phyloP scores from a whole-genome alignment of 2,797 vertebrate species.

The Pangasius larnaudii region DNA sequence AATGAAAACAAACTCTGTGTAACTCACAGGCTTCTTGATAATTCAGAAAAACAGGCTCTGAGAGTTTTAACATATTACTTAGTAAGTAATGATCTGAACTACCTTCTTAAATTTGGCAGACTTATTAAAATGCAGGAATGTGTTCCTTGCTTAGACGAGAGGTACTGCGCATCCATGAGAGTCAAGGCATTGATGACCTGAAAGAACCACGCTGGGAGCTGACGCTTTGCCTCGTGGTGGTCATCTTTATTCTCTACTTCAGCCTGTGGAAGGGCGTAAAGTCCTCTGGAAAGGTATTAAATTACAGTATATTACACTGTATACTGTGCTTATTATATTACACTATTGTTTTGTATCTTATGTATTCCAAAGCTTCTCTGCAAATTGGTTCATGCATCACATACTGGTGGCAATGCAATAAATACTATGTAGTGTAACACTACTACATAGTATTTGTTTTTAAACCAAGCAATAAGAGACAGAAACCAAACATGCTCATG shows the following conservation, averaged over 20 bases:
- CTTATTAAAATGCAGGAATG: constrained; percentile 1
- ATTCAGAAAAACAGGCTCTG: neutral
- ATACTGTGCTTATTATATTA: neutral
- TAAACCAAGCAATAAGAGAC: neutral
- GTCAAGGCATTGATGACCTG: constrained; percentile 88
- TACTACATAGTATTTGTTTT: neutral
- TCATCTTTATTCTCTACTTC: constrained; percentile 93
- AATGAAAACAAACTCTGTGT: neutral
- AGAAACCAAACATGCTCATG: neutral
- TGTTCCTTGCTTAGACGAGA: constrained; percentile 77
- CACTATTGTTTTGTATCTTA: neutral
- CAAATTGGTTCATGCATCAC: neutral
- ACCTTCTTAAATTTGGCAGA: neutral
- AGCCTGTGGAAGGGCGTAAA: constrained; percentile 99
- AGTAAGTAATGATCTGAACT: neutral
- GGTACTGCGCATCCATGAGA: constrained; percentile 91
- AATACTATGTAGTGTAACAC: neutral
- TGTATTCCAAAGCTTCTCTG: neutral
- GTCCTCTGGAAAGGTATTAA: constrained; percentile 93
- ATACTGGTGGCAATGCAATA: neutral
- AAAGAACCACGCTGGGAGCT: constrained; percentile 92
- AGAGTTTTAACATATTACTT: neutral
- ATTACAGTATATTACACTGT: neutral
- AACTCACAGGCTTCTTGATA: neutral
- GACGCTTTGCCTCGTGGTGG: constrained; percentile 85